These are phyloP conservation scores for Lithosia quadra DNA, from an alignment of 2,888 invertebrate genomes.

Conservation along the genomic window DNA sequence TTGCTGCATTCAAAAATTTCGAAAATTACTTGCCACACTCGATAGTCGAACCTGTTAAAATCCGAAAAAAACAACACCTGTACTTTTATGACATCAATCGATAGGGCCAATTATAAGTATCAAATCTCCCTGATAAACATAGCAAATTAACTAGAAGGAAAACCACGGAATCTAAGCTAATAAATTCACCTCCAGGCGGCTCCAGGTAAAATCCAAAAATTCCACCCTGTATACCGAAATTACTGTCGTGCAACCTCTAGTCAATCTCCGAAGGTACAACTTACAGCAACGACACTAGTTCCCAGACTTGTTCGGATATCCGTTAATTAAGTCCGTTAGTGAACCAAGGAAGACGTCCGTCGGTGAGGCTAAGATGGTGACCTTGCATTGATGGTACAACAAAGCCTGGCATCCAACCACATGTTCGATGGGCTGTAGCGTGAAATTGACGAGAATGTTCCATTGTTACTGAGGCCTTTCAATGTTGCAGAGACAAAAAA, in stretches of 20 bases:
- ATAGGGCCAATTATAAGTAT: no score
- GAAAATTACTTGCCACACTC: no score
- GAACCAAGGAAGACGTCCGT: slow-evolving; percentile 27
- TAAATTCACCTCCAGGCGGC: no score
- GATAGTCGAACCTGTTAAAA: no score
- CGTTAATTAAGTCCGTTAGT: slow-evolving; percentile 17
- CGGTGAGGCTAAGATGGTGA: slow-evolving; percentile 32
- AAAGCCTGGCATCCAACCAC: slow-evolving; percentile 44
- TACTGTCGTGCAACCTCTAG: not conserved
- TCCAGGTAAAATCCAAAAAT: no score
- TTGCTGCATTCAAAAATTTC: no score
- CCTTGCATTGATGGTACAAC: slow-evolving; percentile 48
- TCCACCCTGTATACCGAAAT: no score
- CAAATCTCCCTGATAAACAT: no score
- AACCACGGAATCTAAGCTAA: no score
- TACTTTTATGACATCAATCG: no score
- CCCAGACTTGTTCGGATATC: slow-evolving; percentile 4
- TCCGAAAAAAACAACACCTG: no score
- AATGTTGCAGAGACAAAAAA: slow-evolving; percentile 7
- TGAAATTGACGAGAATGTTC: slow-evolving; percentile 49
- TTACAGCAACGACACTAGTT: not conserved
- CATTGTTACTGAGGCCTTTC: slow-evolving; percentile 34
- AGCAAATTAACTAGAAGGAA: no score
- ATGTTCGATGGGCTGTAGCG: slow-evolving; percentile 50
- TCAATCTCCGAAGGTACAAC: not conserved